Conservation (phyloP, 2,113 vertebrate species). For the Gymnogyps californianus region DNA sequence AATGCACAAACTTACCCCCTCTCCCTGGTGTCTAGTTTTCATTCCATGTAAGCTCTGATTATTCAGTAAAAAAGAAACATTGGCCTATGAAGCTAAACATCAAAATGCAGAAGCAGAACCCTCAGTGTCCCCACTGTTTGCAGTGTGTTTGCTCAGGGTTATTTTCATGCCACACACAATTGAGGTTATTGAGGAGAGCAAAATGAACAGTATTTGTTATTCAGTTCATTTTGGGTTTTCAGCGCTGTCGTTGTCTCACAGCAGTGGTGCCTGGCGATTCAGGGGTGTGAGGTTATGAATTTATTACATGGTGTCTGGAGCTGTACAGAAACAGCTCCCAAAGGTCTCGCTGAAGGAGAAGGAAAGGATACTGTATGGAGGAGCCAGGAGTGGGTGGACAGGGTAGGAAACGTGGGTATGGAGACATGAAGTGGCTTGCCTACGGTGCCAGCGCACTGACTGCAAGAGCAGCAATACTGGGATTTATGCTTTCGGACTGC, state of each 20-base stretch:
- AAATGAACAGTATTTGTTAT: background rate
- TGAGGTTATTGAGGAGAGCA: slow-evolving; percentile 25
- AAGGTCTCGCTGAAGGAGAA: background rate
- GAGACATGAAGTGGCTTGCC: background rate
- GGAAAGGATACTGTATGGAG: background rate
- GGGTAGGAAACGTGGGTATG: background rate
- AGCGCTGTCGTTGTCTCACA: background rate
- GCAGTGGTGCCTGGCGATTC: background rate
- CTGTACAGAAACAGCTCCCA: background rate
- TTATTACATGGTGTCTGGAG: background rate
- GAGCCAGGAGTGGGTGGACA: background rate
- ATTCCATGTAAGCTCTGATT: background rate
- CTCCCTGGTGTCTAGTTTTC: slow-evolving; percentile 7
- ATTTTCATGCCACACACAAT: slow-evolving; percentile 28
- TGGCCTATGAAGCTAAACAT: background rate
- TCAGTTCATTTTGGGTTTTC: slow-evolving; percentile 19
- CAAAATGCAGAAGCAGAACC: slow-evolving; percentile 3
- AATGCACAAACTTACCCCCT: background rate
- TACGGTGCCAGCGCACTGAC: background rate
- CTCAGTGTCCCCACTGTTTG: slow-evolving; percentile 1
- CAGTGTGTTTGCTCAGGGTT: slow-evolving; percentile 14
- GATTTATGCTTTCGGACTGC: fast-evolving
- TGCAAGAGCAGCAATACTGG: background rate
- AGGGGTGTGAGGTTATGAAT: background rate
- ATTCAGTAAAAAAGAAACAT: background rate